A percentile compares a stretch with the other conserved stretches of the same genome.
These are phyloP conservation scores for Microcebus murinus DNA, from an alignment of 2,113 vertebrate genomes.

Conservation along the genomic window DNA sequence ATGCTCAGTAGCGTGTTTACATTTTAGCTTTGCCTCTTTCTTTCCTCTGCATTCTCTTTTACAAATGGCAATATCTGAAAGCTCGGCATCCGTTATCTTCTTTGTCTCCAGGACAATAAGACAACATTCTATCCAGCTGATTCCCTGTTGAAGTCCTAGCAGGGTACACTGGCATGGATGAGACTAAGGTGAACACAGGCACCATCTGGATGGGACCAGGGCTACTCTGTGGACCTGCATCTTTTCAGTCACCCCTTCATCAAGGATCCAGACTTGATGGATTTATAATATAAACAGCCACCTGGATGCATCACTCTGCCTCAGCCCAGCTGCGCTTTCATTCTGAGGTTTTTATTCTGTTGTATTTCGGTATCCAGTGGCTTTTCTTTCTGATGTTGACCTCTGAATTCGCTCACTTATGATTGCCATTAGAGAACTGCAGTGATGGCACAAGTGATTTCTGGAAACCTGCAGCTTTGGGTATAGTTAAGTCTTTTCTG, in stretches of 20 bases:
- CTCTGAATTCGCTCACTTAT: background rate
- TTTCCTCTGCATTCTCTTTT: background rate
- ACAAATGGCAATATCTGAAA: background rate
- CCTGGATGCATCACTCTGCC: slow-evolving; percentile 38
- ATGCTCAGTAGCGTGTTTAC: background rate
- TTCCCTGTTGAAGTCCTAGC: background rate
- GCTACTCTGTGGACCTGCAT: background rate
- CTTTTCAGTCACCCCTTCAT: background rate
- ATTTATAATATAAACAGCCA: slow-evolving; percentile 2
- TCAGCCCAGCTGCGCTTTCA: background rate
- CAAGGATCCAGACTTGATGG: background rate
- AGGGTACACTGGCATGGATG: background rate
- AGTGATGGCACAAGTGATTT: background rate
- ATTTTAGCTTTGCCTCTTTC: background rate
- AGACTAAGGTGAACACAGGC: background rate
- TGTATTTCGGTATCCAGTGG: background rate
- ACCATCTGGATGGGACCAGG: slow-evolving; percentile 35
- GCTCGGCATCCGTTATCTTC: background rate
- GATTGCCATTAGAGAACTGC: background rate
- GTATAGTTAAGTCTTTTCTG: background rate
- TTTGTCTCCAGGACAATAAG: background rate
- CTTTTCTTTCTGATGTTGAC: background rate
- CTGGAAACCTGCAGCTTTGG: fast-evolving
- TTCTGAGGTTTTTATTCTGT: background rate
- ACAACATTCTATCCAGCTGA: background rate